These are phyloP conservation scores for Apeltes quadracus DNA, from an alignment of 2,113 vertebrate species.

Conservation along the genomic window DNA sequence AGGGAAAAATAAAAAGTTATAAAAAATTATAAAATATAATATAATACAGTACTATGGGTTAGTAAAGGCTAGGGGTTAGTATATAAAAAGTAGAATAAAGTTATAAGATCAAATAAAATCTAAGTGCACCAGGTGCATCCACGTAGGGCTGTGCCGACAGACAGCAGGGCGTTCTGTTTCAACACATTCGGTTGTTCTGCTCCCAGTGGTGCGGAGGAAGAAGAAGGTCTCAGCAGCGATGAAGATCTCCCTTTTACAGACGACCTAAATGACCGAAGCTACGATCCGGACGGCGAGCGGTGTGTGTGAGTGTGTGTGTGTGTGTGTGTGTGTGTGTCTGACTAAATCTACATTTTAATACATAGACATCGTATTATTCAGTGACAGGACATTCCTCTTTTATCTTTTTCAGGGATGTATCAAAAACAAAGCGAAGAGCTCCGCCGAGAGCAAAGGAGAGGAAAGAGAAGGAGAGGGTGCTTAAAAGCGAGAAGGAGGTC, in stretches of 20 bases:
- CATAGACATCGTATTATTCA: not conserved
- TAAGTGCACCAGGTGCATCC: too few relatives aligned
- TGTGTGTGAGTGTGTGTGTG: conserved; percentile 54
- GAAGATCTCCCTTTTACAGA: conserved; percentile 93
- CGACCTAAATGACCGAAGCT: conserved; percentile 94
- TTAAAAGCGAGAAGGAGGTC: conserved; percentile 79
- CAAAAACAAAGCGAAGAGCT: conserved; percentile 87
- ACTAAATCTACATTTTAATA: not conserved
- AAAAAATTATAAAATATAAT: too few relatives aligned
- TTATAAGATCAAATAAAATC: too few relatives aligned
- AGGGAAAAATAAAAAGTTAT: too few relatives aligned
- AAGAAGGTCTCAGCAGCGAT: conserved; percentile 88
- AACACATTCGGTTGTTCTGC: conserved; percentile 12
- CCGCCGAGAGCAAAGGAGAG: conserved; percentile 87
- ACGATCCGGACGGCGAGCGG: conserved; percentile 91
- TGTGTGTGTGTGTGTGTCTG: conserved; percentile 3
- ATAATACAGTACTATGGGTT: too few relatives aligned
- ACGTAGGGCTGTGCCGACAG: not conserved
- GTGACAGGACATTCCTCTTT: not conserved
- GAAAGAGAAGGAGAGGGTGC: conserved; percentile 74
- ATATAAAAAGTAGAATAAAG: too few relatives aligned
- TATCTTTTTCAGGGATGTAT: conserved; percentile 79
- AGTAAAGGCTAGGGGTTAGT: too few relatives aligned
- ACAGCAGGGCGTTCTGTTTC: not conserved
- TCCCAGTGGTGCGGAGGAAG: conserved; percentile 82